phyloP scores from a whole-genome alignment of 2,113 vertebrate genomes.

The Bostrychus sinensis region DNA sequence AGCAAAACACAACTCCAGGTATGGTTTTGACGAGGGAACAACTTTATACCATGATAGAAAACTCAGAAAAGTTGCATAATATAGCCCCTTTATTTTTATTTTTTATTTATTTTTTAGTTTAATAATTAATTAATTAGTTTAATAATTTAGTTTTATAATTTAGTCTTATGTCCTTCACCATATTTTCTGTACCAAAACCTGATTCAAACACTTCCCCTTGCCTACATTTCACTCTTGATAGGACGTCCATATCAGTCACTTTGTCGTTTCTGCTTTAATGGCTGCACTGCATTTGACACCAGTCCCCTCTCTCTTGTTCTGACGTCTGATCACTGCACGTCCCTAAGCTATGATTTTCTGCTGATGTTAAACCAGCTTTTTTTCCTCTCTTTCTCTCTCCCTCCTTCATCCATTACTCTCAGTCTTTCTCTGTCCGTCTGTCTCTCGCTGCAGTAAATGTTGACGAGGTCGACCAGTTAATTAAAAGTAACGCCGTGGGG shows the following conservation, averaged over 20 bases:
- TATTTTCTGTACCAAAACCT: no score
- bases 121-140: no score
- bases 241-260: not conserved
- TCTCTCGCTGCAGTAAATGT: slow-evolving; percentile 46
- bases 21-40: no score
- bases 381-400: slow-evolving; percentile 20
- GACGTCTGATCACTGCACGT: not conserved
- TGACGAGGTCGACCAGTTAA: slow-evolving; percentile 72
- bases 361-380: not conserved
- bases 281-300: not conserved
- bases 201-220: no score
- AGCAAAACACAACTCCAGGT: no score
- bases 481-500: slow-evolving; percentile 64
- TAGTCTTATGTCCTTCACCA: no score
- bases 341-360: not conserved
- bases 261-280: slow-evolving; percentile 17
- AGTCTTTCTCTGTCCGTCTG: slow-evolving; percentile 32
- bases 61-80: no score
- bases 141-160: no score
- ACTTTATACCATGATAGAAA: no score
- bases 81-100: no score
- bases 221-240: not conserved
- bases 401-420: not conserved
- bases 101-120: no score
- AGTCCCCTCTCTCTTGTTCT: not conserved